Percentiles rank a stretch among this genome's conserved stretches.
Conservation (phyloP, 2,113 vertebrate species). For the Tiliqua scincoides region DNA sequence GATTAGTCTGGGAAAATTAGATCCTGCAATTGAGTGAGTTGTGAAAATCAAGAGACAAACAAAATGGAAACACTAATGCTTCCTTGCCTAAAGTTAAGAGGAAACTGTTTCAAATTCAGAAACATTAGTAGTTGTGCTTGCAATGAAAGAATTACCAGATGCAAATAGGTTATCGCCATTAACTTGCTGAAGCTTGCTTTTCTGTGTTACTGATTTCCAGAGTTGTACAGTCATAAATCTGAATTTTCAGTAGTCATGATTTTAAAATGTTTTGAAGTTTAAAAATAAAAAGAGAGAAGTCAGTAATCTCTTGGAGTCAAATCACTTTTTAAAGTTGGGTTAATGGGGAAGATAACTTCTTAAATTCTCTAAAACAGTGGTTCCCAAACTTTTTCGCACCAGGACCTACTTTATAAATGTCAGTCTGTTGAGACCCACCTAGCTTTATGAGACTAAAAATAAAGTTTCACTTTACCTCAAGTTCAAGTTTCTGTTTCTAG, state of each 20-base stretch:
- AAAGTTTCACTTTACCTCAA: too few relatives aligned
- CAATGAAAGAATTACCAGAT: not conserved
- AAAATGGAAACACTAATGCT: not conserved
- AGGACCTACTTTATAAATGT: too few relatives aligned
- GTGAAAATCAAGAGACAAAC: not conserved
- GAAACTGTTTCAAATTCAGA: not conserved
- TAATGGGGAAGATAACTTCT: too few relatives aligned
- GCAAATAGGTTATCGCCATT: not conserved
- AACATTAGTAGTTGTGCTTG: not conserved
- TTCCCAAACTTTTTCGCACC: too few relatives aligned
- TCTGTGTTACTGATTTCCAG: not conserved
- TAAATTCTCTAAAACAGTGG: too few relatives aligned
- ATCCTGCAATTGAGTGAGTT: not conserved
- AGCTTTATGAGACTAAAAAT: too few relatives aligned
- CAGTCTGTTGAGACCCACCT: too few relatives aligned
- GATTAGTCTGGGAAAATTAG: not conserved
- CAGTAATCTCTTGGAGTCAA: not conserved
- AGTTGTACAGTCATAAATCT: not conserved
- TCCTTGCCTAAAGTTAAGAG: not conserved
- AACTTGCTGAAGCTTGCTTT: not conserved
- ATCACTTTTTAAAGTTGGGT: too few relatives aligned
- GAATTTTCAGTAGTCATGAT: not conserved
- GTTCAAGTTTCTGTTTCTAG: too few relatives aligned
- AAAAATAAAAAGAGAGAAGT: not conserved
- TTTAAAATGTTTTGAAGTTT: not conserved